Base-by-base conservation (phyloP, 2,888 invertebrate genomes). In the Drosophila koepferae region DNA sequence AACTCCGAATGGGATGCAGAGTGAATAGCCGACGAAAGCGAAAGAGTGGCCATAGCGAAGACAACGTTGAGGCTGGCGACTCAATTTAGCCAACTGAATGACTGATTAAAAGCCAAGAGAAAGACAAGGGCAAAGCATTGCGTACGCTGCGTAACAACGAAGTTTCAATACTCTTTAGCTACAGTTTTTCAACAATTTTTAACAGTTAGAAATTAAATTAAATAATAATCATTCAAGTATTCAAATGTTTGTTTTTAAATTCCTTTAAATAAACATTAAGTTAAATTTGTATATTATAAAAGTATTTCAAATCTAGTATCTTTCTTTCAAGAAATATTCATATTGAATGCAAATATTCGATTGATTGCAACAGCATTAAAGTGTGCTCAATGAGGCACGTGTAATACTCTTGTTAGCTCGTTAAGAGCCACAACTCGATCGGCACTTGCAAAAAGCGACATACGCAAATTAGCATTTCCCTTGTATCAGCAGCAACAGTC, bases 391-490 rank as follows among this genome's bases (percentile, higher is more conserved):
- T 63, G 48, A 20, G 23, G 31, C 38, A 78, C 53, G 41, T 48
- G 53, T 43, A 64, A 62, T 80, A 64, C 81, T 51, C 59, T 59
- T 60, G 9, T 63, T 43, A 31, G 49, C 28, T 53, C 36, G 34
- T 54, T 28, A 34, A 58, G 44, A 53, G 34, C 34, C 34, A 18
- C 69, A 61, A 66, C 65, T 41, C 43, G 53, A 66, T 44, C 68
- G 77, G 63, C 77, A 86, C 76, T 77, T 51, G 63, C 66, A 86
- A 88, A 74, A 72, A 83, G 85, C 85, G 72, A 90, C 87, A 84
- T 76, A 90, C 85, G 88, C 87, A 89, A 87, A 87, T 87, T 87
- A 90, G 87, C 87, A 87, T 87, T 89, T 87, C 85, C 88, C 90
- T 80, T 89, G 82, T 89, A 72, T 80, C 81, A 69, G 71, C 80